These are phyloP conservation scores for Platichthys flesus DNA, from an alignment of 2,113 vertebrate species.

Conservation along the genomic window DNA sequence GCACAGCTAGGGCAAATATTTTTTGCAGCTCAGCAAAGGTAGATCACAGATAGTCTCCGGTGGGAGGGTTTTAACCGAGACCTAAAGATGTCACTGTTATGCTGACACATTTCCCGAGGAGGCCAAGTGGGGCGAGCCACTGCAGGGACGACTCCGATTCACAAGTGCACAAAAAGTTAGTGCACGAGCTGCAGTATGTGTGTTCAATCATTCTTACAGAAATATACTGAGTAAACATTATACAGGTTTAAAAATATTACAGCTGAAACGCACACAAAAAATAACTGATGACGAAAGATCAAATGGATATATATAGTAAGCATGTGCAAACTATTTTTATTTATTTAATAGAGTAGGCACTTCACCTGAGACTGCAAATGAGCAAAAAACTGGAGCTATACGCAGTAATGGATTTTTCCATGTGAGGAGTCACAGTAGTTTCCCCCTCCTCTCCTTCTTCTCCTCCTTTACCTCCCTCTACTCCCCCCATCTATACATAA, in stretches of 20 bases:
- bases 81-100: conserved; percentile 62
- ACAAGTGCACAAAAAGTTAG: conserved; percentile 24
- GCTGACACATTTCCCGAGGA: conserved; percentile 57
- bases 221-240: conserved; percentile 28
- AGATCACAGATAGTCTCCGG: conserved; percentile 56
- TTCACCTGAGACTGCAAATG: conserved; percentile 38
- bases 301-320: conserved; percentile 35
- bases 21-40: conserved; percentile 72
- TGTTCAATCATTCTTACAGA: conserved; percentile 17
- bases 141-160: conserved; percentile 35
- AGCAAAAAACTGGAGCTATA: conserved; percentile 31
- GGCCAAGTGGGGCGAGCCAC: conserved; percentile 45
- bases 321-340: conserved; percentile 26
- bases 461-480: neutral
- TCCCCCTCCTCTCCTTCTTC: neutral
- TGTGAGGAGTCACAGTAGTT: conserved; percentile 19
- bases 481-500: conserved; percentile 21
- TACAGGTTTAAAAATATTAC: conserved; percentile 34
- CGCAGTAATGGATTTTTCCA: conserved; percentile 47
- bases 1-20: conserved; percentile 35
- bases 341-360: conserved; percentile 34
- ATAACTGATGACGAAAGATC: conserved; percentile 17
- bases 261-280: conserved; percentile 36
- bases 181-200: neutral
- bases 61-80: conserved; percentile 48